These are phyloP conservation scores for Halcyon leucocephala DNA, from an alignment of 2,797 vertebrate genomes.

Conservation along the genomic window DNA sequence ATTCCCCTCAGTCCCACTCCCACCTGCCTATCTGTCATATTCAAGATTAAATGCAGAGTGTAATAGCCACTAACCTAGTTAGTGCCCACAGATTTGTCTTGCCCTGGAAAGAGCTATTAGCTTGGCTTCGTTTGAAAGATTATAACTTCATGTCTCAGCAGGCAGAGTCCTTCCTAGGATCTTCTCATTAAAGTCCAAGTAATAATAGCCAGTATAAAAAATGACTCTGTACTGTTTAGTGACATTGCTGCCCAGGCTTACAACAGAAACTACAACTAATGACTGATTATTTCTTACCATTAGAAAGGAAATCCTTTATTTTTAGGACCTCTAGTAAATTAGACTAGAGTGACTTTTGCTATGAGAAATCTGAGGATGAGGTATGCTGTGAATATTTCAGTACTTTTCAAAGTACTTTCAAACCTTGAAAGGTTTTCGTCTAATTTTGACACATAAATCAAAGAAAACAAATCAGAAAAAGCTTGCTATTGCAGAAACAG, in stretches of 20 bases:
- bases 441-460: background rate
- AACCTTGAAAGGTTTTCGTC: background rate
- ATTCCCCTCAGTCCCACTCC: background rate
- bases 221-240: background rate
- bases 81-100: constrained; percentile 25
- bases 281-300: constrained; percentile 27
- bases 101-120: constrained; percentile 22
- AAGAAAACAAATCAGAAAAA: background rate
- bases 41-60: constrained; percentile 6
- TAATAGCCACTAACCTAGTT: constrained; percentile 38
- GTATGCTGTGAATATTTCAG: background rate
- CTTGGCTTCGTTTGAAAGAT: constrained; percentile 40
- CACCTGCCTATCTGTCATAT: background rate
- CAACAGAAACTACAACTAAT: background rate
- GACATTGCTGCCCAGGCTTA: background rate
- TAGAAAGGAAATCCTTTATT: constrained; percentile 23
- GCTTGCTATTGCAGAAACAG: background rate
- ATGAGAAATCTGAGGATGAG: background rate
- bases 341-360: background rate
- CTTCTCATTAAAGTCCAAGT: constrained; percentile 23
- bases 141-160: constrained; percentile 20
- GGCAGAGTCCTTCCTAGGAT: constrained; percentile 15
- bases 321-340: constrained; percentile 9
- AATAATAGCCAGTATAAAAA: constrained; percentile 29
- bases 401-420: constrained; percentile 11